Evolutionary conservation across 2,113 vertebrate species (phyloP).

Genomic region (Trematomus loennbergii): DNA sequence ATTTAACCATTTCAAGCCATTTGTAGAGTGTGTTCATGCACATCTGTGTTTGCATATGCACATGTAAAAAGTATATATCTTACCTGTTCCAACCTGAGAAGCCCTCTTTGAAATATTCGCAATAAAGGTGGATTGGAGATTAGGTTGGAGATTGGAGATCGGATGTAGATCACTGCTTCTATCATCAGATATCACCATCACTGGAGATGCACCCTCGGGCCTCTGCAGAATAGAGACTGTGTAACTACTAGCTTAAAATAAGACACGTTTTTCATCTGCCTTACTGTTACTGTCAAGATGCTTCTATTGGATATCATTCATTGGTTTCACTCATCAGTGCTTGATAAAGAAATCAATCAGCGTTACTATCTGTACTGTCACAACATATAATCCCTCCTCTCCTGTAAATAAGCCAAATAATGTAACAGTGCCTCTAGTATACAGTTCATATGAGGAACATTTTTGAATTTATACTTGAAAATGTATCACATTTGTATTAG

Average conservation of each 20-base stretch:
- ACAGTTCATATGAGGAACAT: background rate
- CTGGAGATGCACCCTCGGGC: background rate
- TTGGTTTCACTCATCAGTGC: background rate
- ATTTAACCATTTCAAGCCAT: constrained; percentile 5
- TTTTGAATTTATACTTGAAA: background rate
- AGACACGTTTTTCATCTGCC: background rate
- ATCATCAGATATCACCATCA: background rate
- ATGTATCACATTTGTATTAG: background rate
- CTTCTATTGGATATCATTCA: background rate
- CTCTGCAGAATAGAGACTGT: background rate
- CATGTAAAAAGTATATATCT: background rate
- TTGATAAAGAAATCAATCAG: constrained; percentile 23
- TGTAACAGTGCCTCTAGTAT: background rate
- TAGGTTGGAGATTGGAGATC: background rate
- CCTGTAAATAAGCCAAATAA: background rate
- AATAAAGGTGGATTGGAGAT: background rate
- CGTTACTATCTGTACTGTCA: background rate
- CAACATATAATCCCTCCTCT: background rate
- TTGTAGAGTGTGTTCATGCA: background rate
- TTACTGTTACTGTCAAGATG: background rate
- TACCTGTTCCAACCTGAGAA: background rate
- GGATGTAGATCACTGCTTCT: background rate
- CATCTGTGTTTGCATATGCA: background rate
- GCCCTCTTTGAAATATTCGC: background rate
- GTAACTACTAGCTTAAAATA: background rate